Percentiles rank a stretch among this genome's conserved stretches.
These are phyloP conservation scores for Cantharis rustica DNA, from an alignment of 2,888 invertebrate species.

Conservation along the genomic window DNA sequence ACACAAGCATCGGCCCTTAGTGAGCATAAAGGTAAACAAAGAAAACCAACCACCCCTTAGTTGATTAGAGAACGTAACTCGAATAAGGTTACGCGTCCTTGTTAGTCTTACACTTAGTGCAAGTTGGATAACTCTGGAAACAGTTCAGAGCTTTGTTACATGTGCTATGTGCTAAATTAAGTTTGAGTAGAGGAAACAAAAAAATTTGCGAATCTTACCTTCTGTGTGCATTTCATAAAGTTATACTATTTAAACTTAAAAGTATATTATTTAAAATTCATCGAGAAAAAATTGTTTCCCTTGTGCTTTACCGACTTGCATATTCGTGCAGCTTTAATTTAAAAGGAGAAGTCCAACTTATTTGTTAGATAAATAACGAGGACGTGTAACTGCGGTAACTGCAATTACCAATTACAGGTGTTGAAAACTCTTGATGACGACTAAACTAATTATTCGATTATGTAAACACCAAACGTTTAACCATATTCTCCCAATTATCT, in stretches of 20 bases:
- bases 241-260: background rate
- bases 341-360: background rate
- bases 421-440: background rate
- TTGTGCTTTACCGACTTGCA: no score
- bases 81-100: conserved; percentile 18
- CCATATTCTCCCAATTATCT: background rate
- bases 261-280: background rate
- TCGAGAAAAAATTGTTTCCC: background rate
- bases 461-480: background rate
- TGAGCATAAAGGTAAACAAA: conserved; percentile 18
- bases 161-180: conserved; percentile 26
- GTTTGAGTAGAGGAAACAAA: conserved; percentile 22
- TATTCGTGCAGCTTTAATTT: background rate
- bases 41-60: conserved; percentile 18
- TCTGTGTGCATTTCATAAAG: conserved; percentile 10
- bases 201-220: conserved; percentile 24
- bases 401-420: background rate
- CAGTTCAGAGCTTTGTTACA: conserved; percentile 22
- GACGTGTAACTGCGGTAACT: background rate
- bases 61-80: conserved; percentile 24
- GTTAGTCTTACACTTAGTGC: conserved; percentile 23
- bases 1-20: conserved; percentile 5
- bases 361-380: background rate
- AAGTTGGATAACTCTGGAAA: conserved; percentile 24
- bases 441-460: background rate